A percentile compares a stretch with the other conserved stretches of the same genome.
These are phyloP conservation scores for Anoplolepis gracilipes DNA, from an alignment of 1,140 invertebrate species.

Conservation along the genomic window DNA sequence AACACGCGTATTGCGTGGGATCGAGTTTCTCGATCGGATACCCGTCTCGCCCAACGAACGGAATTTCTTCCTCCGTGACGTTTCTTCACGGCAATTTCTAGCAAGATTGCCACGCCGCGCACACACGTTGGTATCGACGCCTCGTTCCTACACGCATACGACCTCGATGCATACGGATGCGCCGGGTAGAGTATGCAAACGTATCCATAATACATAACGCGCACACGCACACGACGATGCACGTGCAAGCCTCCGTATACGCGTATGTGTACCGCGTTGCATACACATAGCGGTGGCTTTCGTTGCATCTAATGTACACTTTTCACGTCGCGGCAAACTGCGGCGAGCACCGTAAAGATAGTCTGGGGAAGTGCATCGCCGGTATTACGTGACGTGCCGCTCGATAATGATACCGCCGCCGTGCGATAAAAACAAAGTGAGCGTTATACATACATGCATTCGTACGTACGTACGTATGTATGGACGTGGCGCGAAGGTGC, in stretches of 20 bases:
- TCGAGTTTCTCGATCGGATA: conserved; percentile 64
- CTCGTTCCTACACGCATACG: conserved; percentile 35
- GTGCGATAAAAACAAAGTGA: conserved; percentile 73
- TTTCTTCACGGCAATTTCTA: conserved; percentile 75
- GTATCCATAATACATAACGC: conserved; percentile 64
- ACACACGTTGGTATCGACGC: neutral
- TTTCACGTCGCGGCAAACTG: conserved; percentile 78
- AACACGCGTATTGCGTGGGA: conserved; percentile 22
- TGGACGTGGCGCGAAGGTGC: neutral
- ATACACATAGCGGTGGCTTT: conserved; percentile 33
- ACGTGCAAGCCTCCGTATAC: neutral
- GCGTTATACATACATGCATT: conserved; percentile 45
- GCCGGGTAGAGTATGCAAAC: conserved; percentile 50
- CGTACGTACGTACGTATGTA: conserved; percentile 31
- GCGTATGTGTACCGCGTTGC: neutral
- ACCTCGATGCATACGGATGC: conserved; percentile 65
- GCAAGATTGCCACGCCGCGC: conserved; percentile 72
- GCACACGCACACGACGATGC: conserved; percentile 1
- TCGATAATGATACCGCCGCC: conserved; percentile 73
- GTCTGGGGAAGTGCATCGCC: conserved; percentile 67
- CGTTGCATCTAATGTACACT: conserved; percentile 76
- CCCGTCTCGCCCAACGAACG: conserved; percentile 10
- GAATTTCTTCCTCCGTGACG: conserved; percentile 41
- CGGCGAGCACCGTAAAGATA: conserved; percentile 69
- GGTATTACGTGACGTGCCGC: conserved; percentile 75